Evolutionary conservation across 1,140 invertebrate genomes (phyloP), one percentile per base, ranked within the genome.

Genomic region (Bilobella aurantiaca): DNA sequence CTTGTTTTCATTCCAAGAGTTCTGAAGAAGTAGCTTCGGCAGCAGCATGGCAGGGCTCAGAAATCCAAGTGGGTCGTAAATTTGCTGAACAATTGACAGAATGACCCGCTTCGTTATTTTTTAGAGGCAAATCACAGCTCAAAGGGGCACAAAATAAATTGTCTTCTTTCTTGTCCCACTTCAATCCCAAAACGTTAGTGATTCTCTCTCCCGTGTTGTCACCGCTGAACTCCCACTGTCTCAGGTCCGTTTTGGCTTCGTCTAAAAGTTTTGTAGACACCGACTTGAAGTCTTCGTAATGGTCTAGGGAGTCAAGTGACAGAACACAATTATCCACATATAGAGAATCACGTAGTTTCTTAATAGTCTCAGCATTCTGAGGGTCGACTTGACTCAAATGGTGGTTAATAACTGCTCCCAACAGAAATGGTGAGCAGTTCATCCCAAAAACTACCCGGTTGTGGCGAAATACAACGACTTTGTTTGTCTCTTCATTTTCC

Each of bases 41-140:
- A 18, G 16, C 8, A 73, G 16, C 14, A 47, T 37, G 0, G 47
- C 37, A 3, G 73, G 73, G n/a, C 60, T 58, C 2, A 69, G 23
- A 5, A 65, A 62, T 27, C 69, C 69, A 0, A 73, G 37, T 0
- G 65, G 69, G 49, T 73, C 66, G 57, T 62, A 66, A 8, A 68
- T 63, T 16, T 32, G 14, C 3, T 42, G 46, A 8, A 58, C 66
- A 0, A 18, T 16, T 18, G 47, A 60, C 0, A 70, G 34, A 49
- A 70, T 61, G 0, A 18, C 37, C 28, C 63, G 14, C 42, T 70
- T 70, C 12, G 70, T 70, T 5, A 65, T n/a, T 16, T 21, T 63
- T 63, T 31, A n/a, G n/a, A 16, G 29, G 2, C 28, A 32, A 2
- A 21, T 18, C 1, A 5, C n/a, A 16, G 2, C 0, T 27, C 23